Percentiles rank a stretch among this genome's conserved stretches.
These are phyloP conservation scores for Coregonus suidteri DNA, from an alignment of 2,797 vertebrate species.

Conservation along the genomic window DNA sequence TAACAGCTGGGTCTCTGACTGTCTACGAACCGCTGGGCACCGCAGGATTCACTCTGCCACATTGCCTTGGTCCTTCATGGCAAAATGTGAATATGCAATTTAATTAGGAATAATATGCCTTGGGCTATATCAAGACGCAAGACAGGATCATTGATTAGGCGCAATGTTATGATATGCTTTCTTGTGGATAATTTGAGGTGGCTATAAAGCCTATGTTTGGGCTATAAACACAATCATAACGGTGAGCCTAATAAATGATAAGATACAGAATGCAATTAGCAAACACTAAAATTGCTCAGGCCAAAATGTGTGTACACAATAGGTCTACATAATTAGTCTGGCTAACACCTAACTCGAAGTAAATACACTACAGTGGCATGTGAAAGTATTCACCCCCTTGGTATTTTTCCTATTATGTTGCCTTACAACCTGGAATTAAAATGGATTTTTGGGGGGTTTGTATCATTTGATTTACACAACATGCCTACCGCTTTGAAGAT, in stretches of 20 bases:
- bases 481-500: too few relatives aligned
- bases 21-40: constrained; percentile 38
- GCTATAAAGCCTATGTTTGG: not conserved
- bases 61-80: constrained; percentile 26
- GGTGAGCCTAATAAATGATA: not conserved
- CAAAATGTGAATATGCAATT: not conserved
- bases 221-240: not conserved
- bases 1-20: constrained; percentile 59
- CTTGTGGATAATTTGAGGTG: not conserved
- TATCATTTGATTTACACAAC: too few relatives aligned
- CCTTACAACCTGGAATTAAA: too few relatives aligned
- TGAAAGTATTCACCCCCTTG: too few relatives aligned
- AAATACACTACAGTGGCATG: too few relatives aligned
- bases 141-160: not conserved
- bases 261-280: not conserved
- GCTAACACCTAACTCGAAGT: too few relatives aligned
- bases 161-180: not conserved
- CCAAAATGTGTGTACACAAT: not conserved
- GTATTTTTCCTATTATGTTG: too few relatives aligned
- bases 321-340: too few relatives aligned
- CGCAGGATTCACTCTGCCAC: constrained; percentile 40
- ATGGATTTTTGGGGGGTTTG: too few relatives aligned
- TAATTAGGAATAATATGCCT: not conserved
- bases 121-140: not conserved
- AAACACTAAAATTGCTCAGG: not conserved